Conservation (phyloP, 2,113 vertebrate genomes). For the Talpa occidentalis region DNA sequence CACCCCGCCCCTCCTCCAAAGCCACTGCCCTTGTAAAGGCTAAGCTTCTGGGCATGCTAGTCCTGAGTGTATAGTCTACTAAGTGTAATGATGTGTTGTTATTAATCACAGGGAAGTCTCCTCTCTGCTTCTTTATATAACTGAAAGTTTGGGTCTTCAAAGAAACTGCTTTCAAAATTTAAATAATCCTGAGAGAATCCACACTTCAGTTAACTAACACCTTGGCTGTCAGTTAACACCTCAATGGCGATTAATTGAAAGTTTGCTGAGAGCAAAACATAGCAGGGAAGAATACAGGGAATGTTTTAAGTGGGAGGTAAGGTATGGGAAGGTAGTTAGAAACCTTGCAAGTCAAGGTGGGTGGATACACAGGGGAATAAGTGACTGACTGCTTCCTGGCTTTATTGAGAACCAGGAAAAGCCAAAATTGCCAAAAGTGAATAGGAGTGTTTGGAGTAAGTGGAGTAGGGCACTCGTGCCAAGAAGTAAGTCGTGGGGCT, state of each 20-base stretch:
- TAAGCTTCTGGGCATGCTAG: not conserved
- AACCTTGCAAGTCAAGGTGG: not conserved
- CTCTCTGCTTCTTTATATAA: not conserved
- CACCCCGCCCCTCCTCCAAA: not conserved
- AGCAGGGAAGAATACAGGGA: not conserved
- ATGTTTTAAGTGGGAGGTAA: not conserved
- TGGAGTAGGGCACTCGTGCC: not conserved
- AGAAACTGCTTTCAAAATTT: conserved; percentile 9
- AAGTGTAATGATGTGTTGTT: not conserved
- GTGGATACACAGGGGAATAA: not conserved
- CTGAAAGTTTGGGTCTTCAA: not conserved
- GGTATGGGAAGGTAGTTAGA: not conserved
- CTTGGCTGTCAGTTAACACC: conserved; percentile 42
- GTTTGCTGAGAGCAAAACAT: conserved; percentile 33
- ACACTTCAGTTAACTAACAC: conserved; percentile 50
- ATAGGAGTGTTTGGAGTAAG: rapidly evolving
- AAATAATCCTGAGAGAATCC: conserved; percentile 26
- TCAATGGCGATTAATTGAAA: conserved; percentile 61
- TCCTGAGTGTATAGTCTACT: not conserved
- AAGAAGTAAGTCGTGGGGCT: not conserved
- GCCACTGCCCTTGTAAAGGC: not conserved
- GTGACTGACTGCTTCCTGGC: not conserved
- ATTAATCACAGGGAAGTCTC: not conserved
- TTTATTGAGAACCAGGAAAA: not conserved
- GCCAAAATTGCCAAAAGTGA: not conserved